Conservation (phyloP, 1,140 invertebrate genomes). For the Drosophila sucinea region DNA sequence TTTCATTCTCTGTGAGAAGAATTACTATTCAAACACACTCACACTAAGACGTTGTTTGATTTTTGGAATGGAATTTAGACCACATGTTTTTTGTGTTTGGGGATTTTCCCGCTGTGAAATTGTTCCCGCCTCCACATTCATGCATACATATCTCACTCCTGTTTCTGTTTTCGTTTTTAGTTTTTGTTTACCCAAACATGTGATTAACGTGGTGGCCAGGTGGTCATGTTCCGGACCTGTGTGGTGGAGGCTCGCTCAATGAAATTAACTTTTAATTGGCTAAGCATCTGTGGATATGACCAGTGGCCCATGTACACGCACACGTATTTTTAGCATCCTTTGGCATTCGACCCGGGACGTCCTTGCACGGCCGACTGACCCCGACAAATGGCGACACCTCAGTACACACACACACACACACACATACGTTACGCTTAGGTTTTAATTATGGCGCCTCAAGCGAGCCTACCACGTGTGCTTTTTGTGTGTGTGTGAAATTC, state of each 20-base stretch:
- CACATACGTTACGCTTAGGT: constrained; percentile 34
- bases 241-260: constrained; percentile 32
- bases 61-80: constrained; percentile 50
- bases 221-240: not conserved
- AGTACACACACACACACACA: constrained; percentile 18
- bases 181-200: constrained; percentile 53
- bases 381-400: constrained; percentile 32
- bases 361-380: constrained; percentile 39
- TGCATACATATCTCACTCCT: not conserved
- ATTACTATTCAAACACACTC: constrained; percentile 20
- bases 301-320: constrained; percentile 20
- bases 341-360: constrained; percentile 25
- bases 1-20: not conserved
- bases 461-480: not conserved
- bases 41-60: constrained; percentile 34
- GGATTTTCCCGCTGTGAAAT: constrained; percentile 26
- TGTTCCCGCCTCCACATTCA: constrained; percentile 14
- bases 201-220: constrained; percentile 30
- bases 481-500: not conserved
- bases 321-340: constrained; percentile 65
- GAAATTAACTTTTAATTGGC: constrained; percentile 77
- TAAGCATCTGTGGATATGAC: constrained; percentile 27
- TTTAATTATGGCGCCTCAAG: not conserved
- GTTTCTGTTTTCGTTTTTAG: constrained; percentile 25
- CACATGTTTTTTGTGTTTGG: constrained; percentile 28